Conservation (phyloP, 2,888 invertebrate genomes). For the Luperina testacea region DNA sequence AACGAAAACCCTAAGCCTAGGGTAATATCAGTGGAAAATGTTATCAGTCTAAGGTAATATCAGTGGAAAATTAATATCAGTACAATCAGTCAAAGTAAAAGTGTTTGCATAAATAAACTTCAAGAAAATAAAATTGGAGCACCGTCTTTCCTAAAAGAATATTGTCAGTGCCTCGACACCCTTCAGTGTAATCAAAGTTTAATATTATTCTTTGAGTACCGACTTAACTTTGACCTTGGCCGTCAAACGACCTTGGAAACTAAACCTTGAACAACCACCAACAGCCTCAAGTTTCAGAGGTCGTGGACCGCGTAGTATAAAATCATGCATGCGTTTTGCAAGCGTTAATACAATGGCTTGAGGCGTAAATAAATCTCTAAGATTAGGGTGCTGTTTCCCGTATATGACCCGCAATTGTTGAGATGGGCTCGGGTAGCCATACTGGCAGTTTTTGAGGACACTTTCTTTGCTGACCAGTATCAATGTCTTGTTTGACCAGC, state of each 20-base stretch:
- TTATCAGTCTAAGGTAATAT: no score
- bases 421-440: slow-evolving; percentile 2
- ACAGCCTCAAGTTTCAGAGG: background rate
- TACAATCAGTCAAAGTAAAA: background rate
- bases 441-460: background rate
- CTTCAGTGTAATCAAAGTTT: slow-evolving; percentile 21
- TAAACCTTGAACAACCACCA: slow-evolving; percentile 12
- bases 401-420: slow-evolving; percentile 9
- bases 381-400: slow-evolving; percentile 25
- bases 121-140: background rate
- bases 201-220: slow-evolving; percentile 9
- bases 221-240: slow-evolving; percentile 17
- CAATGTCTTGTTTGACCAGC: background rate
- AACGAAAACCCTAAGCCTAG: no score
- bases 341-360: slow-evolving; percentile 16
- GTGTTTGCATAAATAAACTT: background rate
- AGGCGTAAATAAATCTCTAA: slow-evolving; percentile 37
- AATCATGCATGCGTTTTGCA: slow-evolving; percentile 32
- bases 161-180: background rate
- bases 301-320: slow-evolving; percentile 27
- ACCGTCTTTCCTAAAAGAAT: background rate
- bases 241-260: background rate
- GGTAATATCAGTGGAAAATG: no score
- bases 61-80: no score
- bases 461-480: background rate